Conservation (phyloP, 2,888 invertebrate species). For the Xanthia togata region DNA sequence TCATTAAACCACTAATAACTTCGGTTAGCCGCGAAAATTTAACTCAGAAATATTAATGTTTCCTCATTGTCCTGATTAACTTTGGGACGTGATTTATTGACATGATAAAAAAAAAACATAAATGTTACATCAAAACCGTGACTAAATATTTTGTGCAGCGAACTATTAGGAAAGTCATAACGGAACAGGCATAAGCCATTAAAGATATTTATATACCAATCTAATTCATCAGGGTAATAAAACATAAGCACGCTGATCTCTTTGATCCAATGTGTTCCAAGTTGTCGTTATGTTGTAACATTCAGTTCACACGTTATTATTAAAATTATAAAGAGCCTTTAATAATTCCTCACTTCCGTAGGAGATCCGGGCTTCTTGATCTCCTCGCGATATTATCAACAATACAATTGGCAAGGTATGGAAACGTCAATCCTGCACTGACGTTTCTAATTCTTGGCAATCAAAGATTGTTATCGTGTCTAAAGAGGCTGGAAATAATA, state of each 20-base stretch:
- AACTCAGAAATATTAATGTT: slow-evolving; percentile 36
- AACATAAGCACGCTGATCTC: slow-evolving; percentile 68
- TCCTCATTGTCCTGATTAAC: slow-evolving; percentile 47
- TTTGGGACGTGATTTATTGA: slow-evolving; percentile 39
- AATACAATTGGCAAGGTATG: slow-evolving; percentile 14
- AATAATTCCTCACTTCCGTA: not conserved
- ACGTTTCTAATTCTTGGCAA: slow-evolving; percentile 32
- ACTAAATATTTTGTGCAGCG: slow-evolving; percentile 33
- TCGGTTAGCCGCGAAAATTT: slow-evolving; percentile 11
- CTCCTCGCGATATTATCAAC: slow-evolving; percentile 7
- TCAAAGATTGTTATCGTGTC: slow-evolving; percentile 2
- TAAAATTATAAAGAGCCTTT: slow-evolving; percentile 16
- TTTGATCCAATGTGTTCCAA: slow-evolving; percentile 69
- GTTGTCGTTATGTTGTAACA: slow-evolving; percentile 33
- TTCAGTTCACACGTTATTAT: slow-evolving; percentile 41
- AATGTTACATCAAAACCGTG: slow-evolving; percentile 36
- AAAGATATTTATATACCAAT: slow-evolving; percentile 68
- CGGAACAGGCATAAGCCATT: slow-evolving; percentile 67
- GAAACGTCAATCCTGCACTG: not conserved
- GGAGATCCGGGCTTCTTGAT: not conserved
- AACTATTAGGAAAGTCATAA: slow-evolving; percentile 42
- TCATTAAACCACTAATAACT: slow-evolving; percentile 10
- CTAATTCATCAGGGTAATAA: slow-evolving; percentile 70
- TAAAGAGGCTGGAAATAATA: slow-evolving; percentile 3
- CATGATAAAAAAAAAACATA: slow-evolving; percentile 23